Conservation (phyloP, 2,113 vertebrate species). For the Sinocyclocheilus anshuiensis region DNA sequence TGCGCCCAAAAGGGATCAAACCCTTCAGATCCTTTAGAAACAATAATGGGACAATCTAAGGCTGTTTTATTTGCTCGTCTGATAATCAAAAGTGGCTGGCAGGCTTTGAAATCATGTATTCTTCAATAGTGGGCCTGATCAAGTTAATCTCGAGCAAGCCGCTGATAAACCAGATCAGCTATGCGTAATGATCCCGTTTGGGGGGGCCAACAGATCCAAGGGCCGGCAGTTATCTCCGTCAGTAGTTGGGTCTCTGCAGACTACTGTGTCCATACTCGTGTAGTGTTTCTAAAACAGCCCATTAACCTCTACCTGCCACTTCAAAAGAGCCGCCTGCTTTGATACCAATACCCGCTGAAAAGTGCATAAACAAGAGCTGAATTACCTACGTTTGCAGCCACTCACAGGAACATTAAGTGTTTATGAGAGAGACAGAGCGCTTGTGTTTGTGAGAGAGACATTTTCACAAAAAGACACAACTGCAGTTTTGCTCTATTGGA, state of each 20-base stretch:
- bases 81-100: slow-evolving; percentile 33
- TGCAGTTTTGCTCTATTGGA: too few relatives aligned
- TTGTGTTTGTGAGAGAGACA: background rate
- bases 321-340: slow-evolving; percentile 59
- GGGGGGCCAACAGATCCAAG: slow-evolving; percentile 46
- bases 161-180: slow-evolving; percentile 52
- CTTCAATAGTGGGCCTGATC: slow-evolving; percentile 43
- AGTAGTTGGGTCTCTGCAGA: slow-evolving; percentile 55
- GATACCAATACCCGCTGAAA: slow-evolving; percentile 55
- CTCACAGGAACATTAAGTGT: slow-evolving; percentile 39
- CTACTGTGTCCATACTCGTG: slow-evolving; percentile 58
- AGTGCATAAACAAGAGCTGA: slow-evolving; percentile 15
- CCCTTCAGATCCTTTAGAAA: slow-evolving; percentile 37
- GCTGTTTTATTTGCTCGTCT: slow-evolving; percentile 21
- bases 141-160: slow-evolving; percentile 50
- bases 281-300: slow-evolving; percentile 64
- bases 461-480: background rate
- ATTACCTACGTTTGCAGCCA: slow-evolving; percentile 42
- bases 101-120: slow-evolving; percentile 29
- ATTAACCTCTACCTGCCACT: slow-evolving; percentile 60
- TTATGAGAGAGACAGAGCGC: background rate
- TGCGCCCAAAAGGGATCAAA: slow-evolving; percentile 46
- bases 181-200: slow-evolving; percentile 20
- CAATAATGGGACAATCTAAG: slow-evolving; percentile 21
- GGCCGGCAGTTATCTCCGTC: slow-evolving; percentile 50